Conservation (phyloP, 1,140 invertebrate genomes). For the Achatina immaculata region DNA sequence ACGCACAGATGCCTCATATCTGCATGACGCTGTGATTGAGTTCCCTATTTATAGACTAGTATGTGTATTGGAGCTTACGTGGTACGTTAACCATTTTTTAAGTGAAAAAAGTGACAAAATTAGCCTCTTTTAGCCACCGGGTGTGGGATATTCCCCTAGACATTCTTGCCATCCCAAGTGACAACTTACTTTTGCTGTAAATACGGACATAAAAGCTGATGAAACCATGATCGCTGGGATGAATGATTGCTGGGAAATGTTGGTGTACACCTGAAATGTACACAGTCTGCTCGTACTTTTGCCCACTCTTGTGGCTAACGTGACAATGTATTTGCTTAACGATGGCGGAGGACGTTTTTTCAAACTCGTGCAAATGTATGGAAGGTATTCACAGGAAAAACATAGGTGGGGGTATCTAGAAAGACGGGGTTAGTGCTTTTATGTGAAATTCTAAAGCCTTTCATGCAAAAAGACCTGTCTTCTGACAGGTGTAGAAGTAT, state of each 20-base stretch:
- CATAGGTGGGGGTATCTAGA: not conserved
- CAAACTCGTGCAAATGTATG: not conserved
- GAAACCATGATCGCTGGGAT: not conserved
- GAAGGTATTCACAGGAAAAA: not conserved
- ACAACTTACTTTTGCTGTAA: not conserved
- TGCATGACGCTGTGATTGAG: too few species aligned
- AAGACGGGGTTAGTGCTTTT: not conserved
- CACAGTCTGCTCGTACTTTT: not conserved
- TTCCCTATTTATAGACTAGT: too few species aligned
- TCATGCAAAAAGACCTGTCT: too few species aligned
- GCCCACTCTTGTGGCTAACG: not conserved
- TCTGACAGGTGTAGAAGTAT: too few species aligned
- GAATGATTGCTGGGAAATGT: not conserved
- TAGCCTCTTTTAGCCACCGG: too few species aligned
- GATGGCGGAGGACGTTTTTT: not conserved
- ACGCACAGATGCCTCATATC: too few species aligned
- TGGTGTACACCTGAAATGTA: conserved; percentile 14
- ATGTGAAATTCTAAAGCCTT: not conserved
- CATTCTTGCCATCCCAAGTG: conserved; percentile 14
- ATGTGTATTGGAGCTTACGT: not conserved
- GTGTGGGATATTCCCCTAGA: too few species aligned
- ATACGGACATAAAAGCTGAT: not conserved
- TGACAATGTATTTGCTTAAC: conserved; percentile 3
- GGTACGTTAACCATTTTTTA: not conserved
- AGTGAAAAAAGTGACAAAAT: not conserved